Conservation (phyloP, 2,797 vertebrate genomes). For the Epinephelus coioides region DNA sequence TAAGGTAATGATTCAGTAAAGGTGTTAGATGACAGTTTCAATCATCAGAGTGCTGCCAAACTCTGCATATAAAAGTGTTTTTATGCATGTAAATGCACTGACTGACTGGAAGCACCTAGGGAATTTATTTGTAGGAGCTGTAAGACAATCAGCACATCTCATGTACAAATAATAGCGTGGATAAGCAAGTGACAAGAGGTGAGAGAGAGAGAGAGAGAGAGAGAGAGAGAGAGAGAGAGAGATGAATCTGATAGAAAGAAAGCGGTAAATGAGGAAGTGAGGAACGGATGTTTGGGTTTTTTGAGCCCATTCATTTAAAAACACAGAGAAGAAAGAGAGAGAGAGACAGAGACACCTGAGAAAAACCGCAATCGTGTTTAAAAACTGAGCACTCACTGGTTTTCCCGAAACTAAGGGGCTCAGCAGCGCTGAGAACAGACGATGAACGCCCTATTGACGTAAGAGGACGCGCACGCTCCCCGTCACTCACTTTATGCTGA, state of each 20-base stretch:
- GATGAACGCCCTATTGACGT: slow-evolving; percentile 81
- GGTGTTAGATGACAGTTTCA: background rate
- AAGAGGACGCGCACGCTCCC: slow-evolving; percentile 62
- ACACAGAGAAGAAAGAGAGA: slow-evolving; percentile 75
- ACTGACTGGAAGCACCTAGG: slow-evolving; percentile 25
- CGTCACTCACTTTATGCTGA: slow-evolving; percentile 50
- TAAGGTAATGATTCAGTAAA: background rate
- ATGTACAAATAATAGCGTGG: slow-evolving; percentile 5
- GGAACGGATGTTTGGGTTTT: slow-evolving; percentile 88
- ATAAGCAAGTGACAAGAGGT: slow-evolving; percentile 20
- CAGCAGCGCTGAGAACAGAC: slow-evolving; percentile 80
- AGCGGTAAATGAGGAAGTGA: slow-evolving; percentile 87
- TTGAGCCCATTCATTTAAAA: slow-evolving; percentile 89
- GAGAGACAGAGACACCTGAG: slow-evolving; percentile 85
- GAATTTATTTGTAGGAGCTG: slow-evolving; percentile 16
- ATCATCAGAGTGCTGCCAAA: background rate
- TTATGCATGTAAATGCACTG: slow-evolving; percentile 13
- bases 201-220: slow-evolving; percentile 3
- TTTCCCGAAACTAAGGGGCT: slow-evolving; percentile 88
- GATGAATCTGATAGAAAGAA: slow-evolving; percentile 69
- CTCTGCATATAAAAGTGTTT: background rate
- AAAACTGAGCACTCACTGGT: slow-evolving; percentile 76
- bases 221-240: slow-evolving; percentile 34
- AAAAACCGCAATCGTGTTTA: slow-evolving; percentile 84
- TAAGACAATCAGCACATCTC: slow-evolving; percentile 19